Evolutionary conservation across 1,140 invertebrate species (phyloP).

Genomic region (Drosophila busckii): DNA sequence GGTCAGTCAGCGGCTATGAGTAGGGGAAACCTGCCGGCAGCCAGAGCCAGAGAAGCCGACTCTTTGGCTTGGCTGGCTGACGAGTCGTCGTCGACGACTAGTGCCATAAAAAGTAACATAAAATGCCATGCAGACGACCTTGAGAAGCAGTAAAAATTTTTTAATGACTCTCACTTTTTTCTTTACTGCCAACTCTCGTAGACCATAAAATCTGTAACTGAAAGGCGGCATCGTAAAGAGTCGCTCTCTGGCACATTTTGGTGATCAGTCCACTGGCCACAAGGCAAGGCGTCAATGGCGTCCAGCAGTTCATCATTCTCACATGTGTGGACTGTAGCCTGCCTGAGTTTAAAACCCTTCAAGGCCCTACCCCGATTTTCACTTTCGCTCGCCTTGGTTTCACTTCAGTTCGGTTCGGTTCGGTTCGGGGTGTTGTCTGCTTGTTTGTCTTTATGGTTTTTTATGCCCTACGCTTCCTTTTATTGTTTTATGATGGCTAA

Average conservation of each 20-base stretch:
- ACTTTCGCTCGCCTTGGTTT: constrained; percentile 29
- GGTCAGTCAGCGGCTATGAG: constrained; percentile 39
- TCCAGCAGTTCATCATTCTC: constrained; percentile 29
- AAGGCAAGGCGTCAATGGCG: constrained; percentile 51
- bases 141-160: constrained; percentile 78
- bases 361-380: constrained; percentile 11
- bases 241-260: constrained; percentile 16
- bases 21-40: constrained; percentile 4
- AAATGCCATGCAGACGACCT: constrained; percentile 74
- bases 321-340: background rate
- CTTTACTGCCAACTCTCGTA: constrained; percentile 66
- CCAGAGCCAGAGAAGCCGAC: constrained; percentile 30
- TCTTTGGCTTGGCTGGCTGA: constrained; percentile 20
- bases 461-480: constrained; percentile 47
- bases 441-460: constrained; percentile 30
- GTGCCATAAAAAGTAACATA: constrained; percentile 67
- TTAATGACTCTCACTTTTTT: constrained; percentile 79
- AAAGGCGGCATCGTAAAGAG: constrained; percentile 45
- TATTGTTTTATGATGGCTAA: constrained; percentile 48
- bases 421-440: background rate
- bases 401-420: background rate
- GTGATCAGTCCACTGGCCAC: constrained; percentile 42
- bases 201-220: constrained; percentile 60
- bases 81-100: too few relatives aligned
- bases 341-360: constrained; percentile 3